phyloP scores from a whole-genome alignment of 1,140 invertebrate species.

The Procambarus virginalis region DNA sequence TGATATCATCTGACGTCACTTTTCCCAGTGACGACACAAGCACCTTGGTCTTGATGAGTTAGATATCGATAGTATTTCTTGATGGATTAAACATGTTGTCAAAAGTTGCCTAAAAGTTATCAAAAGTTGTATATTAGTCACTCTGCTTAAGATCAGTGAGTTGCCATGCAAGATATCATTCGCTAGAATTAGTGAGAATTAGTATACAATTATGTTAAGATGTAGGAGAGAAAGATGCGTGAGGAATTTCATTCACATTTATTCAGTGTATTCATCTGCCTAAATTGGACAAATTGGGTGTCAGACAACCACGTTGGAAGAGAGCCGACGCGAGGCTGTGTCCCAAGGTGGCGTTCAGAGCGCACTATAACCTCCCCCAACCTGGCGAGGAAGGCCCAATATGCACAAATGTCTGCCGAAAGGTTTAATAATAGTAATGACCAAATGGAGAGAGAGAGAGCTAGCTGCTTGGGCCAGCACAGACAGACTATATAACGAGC shows the following conservation, averaged over 20 bases:
- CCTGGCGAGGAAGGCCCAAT: background rate
- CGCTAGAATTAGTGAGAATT: background rate
- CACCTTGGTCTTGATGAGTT: background rate
- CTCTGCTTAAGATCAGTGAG: background rate
- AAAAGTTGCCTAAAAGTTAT: background rate
- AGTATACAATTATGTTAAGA: background rate
- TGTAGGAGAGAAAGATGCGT: background rate
- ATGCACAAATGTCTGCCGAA: background rate
- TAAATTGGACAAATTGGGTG: conserved; percentile 39
- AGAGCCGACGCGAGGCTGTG: conserved; percentile 1
- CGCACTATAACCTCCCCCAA: background rate
- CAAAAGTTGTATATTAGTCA: background rate
- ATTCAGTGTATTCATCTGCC: conserved; percentile 56
- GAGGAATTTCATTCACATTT: conserved; percentile 50
- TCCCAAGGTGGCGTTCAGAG: conserved; percentile 20
- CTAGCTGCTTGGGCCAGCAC: background rate
- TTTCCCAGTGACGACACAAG: background rate
- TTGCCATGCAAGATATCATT: background rate
- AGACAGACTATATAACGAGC: background rate
- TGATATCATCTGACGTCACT: background rate
- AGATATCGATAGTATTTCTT: background rate
- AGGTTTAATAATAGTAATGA: background rate
- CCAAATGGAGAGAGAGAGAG: background rate
- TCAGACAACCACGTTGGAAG: conserved; percentile 32
- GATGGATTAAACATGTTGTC: background rate